Base-by-base conservation (phyloP, 1,140 invertebrate species). In the Platyscapa corneri region DNA sequence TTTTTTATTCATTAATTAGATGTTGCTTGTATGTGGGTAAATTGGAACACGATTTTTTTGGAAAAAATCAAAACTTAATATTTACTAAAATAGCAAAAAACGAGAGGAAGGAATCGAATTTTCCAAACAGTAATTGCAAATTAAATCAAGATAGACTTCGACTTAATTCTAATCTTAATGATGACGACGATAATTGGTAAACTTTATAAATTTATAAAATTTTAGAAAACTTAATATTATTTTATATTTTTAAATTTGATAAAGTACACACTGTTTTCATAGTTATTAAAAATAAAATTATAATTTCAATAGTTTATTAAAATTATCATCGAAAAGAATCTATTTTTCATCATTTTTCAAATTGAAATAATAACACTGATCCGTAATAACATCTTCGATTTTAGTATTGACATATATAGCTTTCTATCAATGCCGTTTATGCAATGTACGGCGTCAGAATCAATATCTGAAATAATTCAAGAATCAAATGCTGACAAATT, bases 1-100 rank as follows among this genome's bases (percentile, higher is more conserved):
- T 53, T 49, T 8, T 46, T 72, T 79, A 67, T 76, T 70, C 39
- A 76, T 32, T 39, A 18, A 7, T 34, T 27, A 94, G 95, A 75
- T 96, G 95, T 16, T 98, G 97, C 89, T 95, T 97, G n/a, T 97
- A 98, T 90, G 97, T 98, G 42, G 96, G 97, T n/a, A 96, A 96
- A 88, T 92, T 98, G 88, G 98, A 98, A 90, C 97, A 98, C 90
- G 96, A 96, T 3, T 95, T 98, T 86, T 98, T 98, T 87, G 97
- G 97, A 49, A 93, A 92, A 87, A 94, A 94, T 89, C 94, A 95
- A 88, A 95, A 94, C 88, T 91, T 92, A 16, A 87, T 91, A 14
- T 87, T 94, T 8, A 86, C 94, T 37, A 89, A 93, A 86, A 85
- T 91, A 92, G 85, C 90, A 92, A 89, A 93, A 87, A 90, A 94